Evolutionary conservation across 2,113 vertebrate genomes (phyloP).

Genomic region (Columbina picui): DNA sequence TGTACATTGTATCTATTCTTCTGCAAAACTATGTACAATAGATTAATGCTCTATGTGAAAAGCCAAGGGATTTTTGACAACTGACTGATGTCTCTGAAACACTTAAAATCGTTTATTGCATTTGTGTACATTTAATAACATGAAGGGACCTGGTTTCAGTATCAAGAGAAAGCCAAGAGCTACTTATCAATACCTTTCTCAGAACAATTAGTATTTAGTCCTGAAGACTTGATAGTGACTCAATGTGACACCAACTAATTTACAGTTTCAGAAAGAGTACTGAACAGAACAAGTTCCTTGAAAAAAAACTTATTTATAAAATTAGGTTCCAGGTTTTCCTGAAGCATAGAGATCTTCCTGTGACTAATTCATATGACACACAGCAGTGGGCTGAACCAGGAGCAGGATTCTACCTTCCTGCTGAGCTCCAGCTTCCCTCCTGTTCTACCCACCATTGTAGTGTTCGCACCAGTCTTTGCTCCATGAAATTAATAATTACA

Average conservation of each 20-base stretch:
- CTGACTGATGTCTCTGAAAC: neutral
- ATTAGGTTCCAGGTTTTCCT: neutral
- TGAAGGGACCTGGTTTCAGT: neutral
- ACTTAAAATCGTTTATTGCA: neutral
- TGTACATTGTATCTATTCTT: neutral
- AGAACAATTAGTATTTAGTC: neutral
- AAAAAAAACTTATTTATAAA: neutral
- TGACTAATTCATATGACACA: neutral
- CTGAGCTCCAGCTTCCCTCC: neutral
- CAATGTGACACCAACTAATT: neutral
- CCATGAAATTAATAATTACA: neutral
- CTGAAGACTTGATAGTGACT: neutral
- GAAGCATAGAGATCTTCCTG: neutral
- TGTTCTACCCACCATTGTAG: neutral
- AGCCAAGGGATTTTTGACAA: neutral
- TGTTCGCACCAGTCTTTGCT: neutral
- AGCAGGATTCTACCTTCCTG: neutral
- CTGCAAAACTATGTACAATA: neutral
- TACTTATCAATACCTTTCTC: neutral
- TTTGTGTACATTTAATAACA: neutral
- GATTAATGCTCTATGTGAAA: neutral
- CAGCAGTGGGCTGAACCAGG: neutral
- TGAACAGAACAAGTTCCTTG: neutral
- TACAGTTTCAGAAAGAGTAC: neutral
- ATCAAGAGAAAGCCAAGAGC: neutral